Conservation (phyloP, 2,113 vertebrate species). For the Pseudorectes ferrugineus region DNA sequence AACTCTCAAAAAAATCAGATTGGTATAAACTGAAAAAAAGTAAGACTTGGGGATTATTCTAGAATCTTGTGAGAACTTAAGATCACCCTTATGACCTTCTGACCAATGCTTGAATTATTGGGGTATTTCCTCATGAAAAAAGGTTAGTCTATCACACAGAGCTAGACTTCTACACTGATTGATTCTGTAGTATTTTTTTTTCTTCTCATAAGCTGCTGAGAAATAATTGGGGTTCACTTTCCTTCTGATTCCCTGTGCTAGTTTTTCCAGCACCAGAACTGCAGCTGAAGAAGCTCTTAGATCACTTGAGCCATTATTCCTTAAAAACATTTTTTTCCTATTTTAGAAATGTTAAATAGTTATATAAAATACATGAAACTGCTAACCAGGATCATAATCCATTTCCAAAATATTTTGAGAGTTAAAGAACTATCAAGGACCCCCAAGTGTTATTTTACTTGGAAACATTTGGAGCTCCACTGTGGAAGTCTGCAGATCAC, state of each 20-base stretch:
- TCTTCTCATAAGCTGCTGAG: not conserved
- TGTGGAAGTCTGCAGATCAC: not conserved
- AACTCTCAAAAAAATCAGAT: not conserved
- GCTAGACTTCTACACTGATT: not conserved
- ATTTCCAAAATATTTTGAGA: not conserved
- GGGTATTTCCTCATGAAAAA: not conserved
- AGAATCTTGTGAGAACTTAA: not conserved
- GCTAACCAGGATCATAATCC: not conserved
- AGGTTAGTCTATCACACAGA: not conserved
- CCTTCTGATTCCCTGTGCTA: not conserved
- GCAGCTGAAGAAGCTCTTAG: not conserved
- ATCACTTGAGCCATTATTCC: not conserved
- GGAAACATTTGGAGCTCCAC: not conserved
- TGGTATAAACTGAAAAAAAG: not conserved
- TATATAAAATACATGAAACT: not conserved
- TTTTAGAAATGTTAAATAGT: not conserved
- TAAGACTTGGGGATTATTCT: not conserved
- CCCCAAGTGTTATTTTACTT: not conserved
- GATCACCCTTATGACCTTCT: not conserved
- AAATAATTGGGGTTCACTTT: not conserved
- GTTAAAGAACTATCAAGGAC: not conserved
- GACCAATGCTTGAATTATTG: not conserved
- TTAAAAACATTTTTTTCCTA: not conserved
- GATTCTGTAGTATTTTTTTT: not conserved
- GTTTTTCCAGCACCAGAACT: not conserved